Conservation (phyloP, 2,113 vertebrate species). For the Anoura caudifer region DNA sequence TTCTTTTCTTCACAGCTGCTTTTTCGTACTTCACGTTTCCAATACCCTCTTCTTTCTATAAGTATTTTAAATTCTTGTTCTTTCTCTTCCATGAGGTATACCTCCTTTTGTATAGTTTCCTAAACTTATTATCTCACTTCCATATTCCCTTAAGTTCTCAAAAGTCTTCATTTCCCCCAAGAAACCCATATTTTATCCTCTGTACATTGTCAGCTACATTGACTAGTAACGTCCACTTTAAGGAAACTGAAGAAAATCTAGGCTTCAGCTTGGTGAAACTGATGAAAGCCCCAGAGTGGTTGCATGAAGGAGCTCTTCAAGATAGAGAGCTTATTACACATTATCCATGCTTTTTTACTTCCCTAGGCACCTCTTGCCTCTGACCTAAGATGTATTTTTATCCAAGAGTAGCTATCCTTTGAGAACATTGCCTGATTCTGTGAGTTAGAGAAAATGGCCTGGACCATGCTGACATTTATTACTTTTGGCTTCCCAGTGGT, state of each 20-base stretch:
- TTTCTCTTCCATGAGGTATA: background rate
- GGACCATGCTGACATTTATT: background rate
- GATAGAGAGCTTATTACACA: background rate
- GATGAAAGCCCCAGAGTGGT: background rate
- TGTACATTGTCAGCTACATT: background rate
- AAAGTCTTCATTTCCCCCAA: background rate
- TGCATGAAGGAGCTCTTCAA: rapidly evolving
- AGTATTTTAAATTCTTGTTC: background rate
- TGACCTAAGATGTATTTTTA: background rate
- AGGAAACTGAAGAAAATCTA: background rate
- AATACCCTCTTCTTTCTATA: background rate
- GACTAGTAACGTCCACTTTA: background rate
- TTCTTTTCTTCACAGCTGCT: background rate
- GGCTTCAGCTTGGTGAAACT: background rate
- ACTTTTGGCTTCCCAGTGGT: background rate
- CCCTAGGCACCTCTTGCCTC: background rate
- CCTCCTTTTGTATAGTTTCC: background rate
- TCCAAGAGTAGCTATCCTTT: background rate
- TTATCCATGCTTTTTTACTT: background rate
- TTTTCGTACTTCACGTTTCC: background rate
- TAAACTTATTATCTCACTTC: background rate
- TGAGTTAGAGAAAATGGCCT: background rate
- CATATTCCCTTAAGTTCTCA: background rate
- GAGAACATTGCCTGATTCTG: background rate
- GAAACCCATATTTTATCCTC: background rate